Percentiles rank a stretch among this genome's conserved stretches.
Evolutionary conservation across 35 echinoderm and acorn worm species (phyloP).

Genomic region (Lytechinus variegatus): DNA sequence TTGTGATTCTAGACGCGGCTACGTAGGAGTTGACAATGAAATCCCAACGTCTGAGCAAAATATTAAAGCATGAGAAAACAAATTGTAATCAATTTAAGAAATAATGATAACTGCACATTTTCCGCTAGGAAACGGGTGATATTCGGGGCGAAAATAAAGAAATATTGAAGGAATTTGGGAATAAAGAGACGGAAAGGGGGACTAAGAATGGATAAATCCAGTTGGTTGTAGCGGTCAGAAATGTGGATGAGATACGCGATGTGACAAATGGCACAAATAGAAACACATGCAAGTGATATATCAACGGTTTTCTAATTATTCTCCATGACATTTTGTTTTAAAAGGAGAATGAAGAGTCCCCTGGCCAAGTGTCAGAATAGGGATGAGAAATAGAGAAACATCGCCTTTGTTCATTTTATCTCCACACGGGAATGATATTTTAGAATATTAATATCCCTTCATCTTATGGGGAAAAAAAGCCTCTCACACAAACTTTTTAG

Average conservation of each 20-base stretch:
- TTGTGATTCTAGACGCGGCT: not conserved
- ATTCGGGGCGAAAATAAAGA: not conserved
- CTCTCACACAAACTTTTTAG: not conserved
- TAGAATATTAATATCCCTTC: not conserved
- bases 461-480: not conserved
- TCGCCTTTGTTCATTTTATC: slow-evolving; percentile 1
- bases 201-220: not conserved
- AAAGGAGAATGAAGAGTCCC: not conserved
- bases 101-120: slow-evolving; percentile 28
- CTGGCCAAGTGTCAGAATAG: not conserved
- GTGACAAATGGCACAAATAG: slow-evolving; percentile 11
- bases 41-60: not conserved
- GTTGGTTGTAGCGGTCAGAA: not conserved
- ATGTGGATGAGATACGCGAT: not conserved
- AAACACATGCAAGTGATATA: slow-evolving; percentile 29
- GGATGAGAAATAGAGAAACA: not conserved
- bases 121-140: not conserved
- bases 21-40: slow-evolving; percentile 17
- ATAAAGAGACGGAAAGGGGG: not conserved
- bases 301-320: not conserved
- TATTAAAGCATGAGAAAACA: not conserved
- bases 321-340: not conserved
- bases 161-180: not conserved
- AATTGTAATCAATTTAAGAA: slow-evolving; percentile 44
- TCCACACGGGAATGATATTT: slow-evolving; percentile 11